These are phyloP conservation scores for Drosophila parthenogenetica DNA, from an alignment of 2,888 invertebrate species.

Conservation along the genomic window DNA sequence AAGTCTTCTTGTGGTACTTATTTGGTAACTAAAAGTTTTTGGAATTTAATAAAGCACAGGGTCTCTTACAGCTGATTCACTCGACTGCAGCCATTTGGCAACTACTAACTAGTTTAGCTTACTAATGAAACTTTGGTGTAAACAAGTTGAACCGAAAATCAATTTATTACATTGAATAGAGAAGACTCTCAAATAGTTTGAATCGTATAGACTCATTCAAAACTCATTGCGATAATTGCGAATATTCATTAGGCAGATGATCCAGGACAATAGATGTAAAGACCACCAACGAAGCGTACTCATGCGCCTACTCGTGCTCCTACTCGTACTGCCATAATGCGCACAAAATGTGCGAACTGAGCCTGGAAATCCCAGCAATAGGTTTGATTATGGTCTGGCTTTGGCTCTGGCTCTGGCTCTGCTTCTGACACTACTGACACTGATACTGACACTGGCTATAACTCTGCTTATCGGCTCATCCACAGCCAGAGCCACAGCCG, in stretches of 20 bases:
- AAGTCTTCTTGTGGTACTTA: no score
- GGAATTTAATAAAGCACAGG: no score
- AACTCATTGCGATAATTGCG: conserved; percentile 46
- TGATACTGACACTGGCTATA: conserved; percentile 5
- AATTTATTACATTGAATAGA: neutral
- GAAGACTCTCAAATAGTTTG: conserved; percentile 15
- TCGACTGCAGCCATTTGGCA: no score
- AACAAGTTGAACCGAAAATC: neutral
- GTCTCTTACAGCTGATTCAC: no score
- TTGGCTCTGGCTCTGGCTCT: neutral
- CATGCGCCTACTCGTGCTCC: neutral
- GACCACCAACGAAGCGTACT: conserved; percentile 28
- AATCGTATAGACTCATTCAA: conserved; percentile 7
- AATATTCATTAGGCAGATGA: conserved; percentile 41
- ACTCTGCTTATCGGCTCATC: conserved; percentile 39
- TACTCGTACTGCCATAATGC: conserved; percentile 25
- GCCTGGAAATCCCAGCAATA: conserved; percentile 5
- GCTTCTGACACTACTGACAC: neutral
- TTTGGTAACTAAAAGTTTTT: no score
- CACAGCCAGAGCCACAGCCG: conserved; percentile 20
- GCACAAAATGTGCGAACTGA: conserved; percentile 22
- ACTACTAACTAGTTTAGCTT: no score
- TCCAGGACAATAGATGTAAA: conserved; percentile 33
- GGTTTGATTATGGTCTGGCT: neutral
- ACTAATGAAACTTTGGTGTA: no score